These are phyloP conservation scores for Solen grandis DNA, from an alignment of 1,140 invertebrate species.

Conservation along the genomic window DNA sequence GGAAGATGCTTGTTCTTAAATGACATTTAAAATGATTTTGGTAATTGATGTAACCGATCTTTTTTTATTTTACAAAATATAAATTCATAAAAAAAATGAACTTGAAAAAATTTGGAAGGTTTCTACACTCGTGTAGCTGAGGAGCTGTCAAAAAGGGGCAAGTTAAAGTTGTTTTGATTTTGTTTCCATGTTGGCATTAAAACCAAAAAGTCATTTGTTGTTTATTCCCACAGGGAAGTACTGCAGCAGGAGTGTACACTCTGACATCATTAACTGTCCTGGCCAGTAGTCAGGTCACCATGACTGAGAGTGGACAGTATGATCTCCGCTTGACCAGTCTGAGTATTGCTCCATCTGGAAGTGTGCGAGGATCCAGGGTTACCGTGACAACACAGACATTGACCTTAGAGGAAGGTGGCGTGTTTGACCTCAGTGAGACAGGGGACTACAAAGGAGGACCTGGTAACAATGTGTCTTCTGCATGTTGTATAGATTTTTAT, in stretches of 20 bases:
- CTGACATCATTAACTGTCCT: slow-evolving; percentile 53
- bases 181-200: too few species aligned
- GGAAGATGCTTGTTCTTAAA: too few species aligned
- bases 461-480: slow-evolving; percentile 37
- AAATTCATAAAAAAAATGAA: too few species aligned
- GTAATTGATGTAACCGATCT: too few species aligned
- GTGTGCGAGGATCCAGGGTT: slow-evolving; percentile 34
- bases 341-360: slow-evolving; percentile 57
- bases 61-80: too few species aligned
- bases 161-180: too few species aligned
- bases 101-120: too few species aligned
- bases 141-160: too few species aligned
- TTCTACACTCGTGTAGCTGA: too few species aligned
- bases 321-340: slow-evolving; percentile 36
- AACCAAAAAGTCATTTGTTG: too few species aligned
- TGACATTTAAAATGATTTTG: too few species aligned
- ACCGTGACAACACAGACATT: slow-evolving; percentile 40
- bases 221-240: slow-evolving; percentile 45
- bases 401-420: slow-evolving; percentile 61
- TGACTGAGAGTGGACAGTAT: slow-evolving; percentile 56
- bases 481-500: too few species aligned
- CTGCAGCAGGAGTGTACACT: slow-evolving; percentile 22
- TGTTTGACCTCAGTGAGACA: slow-evolving; percentile 53
- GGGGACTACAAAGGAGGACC: slow-evolving; percentile 34
- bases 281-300: slow-evolving; percentile 50